A percentile compares a stretch with the other conserved stretches of the same genome.
These are phyloP conservation scores for Phataginus tetradactyla DNA, from an alignment of 2,797 vertebrate species.

Conservation along the genomic window DNA sequence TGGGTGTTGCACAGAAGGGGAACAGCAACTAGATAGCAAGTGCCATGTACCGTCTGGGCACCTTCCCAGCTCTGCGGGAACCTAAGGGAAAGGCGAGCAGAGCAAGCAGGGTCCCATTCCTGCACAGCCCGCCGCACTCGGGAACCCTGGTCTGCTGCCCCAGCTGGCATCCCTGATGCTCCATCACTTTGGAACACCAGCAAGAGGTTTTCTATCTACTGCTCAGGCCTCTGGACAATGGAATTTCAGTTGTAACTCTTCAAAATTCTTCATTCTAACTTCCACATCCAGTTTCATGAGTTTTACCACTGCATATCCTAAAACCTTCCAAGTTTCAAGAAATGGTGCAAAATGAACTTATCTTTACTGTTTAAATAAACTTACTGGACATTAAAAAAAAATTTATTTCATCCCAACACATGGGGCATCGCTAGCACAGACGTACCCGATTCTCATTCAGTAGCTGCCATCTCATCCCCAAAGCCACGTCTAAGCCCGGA, in stretches of 20 bases:
- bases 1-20: neutral
- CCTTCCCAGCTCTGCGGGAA: neutral
- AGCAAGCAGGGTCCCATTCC: neutral
- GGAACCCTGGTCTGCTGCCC: neutral
- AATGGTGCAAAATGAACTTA: conserved; percentile 43
- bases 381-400: neutral
- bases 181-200: neutral
- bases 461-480: neutral
- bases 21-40: neutral
- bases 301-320: neutral
- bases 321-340: conserved; percentile 39
- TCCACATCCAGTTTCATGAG: neutral
- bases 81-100: neutral
- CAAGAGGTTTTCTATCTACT: neutral
- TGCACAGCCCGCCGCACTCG: neutral
- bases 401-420: neutral
- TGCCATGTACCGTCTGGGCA: neutral
- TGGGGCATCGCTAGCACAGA: neutral
- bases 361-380: conserved; percentile 19
- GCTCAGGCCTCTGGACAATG: neutral
- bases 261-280: neutral
- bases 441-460: conserved; percentile 1
- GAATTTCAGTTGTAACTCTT: conserved; percentile 28
- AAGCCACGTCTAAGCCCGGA: neutral
- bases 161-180: neutral